A percentile compares a stretch with the other conserved stretches of the same genome.
Evolutionary conservation across 2,113 vertebrate genomes (phyloP).

Genomic region (Psilopogon haemacephalus): DNA sequence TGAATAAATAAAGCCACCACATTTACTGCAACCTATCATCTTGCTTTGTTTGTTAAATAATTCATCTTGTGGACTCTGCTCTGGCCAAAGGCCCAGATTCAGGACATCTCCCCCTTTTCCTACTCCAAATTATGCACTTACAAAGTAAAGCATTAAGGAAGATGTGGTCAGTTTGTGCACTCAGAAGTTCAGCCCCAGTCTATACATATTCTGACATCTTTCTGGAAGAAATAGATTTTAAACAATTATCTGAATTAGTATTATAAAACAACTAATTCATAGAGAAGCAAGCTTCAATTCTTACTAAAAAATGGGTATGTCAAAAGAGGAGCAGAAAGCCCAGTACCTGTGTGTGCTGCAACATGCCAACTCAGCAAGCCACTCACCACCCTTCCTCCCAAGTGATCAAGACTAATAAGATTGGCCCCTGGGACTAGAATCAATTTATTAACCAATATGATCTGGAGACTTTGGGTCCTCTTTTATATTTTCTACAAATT

Average conservation of each 20-base stretch:
- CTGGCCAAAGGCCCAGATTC: background rate
- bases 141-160: background rate
- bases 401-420: conserved; percentile 5
- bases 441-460: conserved; percentile 56
- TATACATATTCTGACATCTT: background rate
- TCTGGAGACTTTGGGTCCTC: background rate
- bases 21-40: background rate
- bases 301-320: background rate
- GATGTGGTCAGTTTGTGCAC: background rate
- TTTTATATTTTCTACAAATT: conserved; percentile 38
- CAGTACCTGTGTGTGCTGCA: background rate
- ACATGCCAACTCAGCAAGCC: background rate
- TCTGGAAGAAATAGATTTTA: background rate
- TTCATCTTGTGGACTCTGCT: background rate
- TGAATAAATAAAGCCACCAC: background rate
- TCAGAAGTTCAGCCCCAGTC: background rate
- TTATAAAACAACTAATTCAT: background rate
- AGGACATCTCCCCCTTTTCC: background rate
- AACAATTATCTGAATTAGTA: background rate
- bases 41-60: background rate
- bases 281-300: background rate
- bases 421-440: conserved; percentile 25
- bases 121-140: background rate
- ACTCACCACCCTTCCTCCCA: background rate
- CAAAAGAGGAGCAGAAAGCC: background rate